Conservation (phyloP, 2,888 invertebrate genomes). For the Dione juno region DNA sequence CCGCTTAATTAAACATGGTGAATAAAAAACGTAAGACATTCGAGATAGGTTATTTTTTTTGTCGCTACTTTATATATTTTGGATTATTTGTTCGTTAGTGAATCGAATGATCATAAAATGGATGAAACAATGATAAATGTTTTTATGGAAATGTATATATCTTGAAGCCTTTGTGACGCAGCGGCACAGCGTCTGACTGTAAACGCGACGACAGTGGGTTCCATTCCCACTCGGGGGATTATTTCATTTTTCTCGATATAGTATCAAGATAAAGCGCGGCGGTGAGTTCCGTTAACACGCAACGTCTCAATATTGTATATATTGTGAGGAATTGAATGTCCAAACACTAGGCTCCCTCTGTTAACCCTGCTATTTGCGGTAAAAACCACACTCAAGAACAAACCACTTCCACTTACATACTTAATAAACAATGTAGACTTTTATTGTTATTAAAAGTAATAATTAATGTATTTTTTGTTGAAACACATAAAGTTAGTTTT, state of each 20-base stretch:
- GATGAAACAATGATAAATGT: background rate
- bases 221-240: background rate
- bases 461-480: constrained; percentile 1
- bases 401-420: too few relatives aligned
- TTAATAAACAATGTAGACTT: background rate
- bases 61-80: constrained; percentile 14
- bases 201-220: background rate
- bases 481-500: background rate
- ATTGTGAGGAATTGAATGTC: background rate
- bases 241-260: too few relatives aligned
- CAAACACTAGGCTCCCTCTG: background rate
- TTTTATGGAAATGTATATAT: background rate
- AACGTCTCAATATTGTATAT: background rate
- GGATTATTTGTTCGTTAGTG: background rate
- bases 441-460: background rate
- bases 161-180: background rate
- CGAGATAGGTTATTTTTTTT: constrained; percentile 50
- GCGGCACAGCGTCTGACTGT: background rate
- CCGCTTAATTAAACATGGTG: constrained; percentile 77
- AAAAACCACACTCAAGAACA: too few relatives aligned
- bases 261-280: too few relatives aligned
- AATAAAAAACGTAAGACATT: constrained; percentile 64
- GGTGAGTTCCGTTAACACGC: too few relatives aligned
- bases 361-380: background rate
- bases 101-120: too few relatives aligned